phyloP scores from a whole-genome alignment of 1,140 invertebrate genomes.

The Drosophila asahinai region DNA sequence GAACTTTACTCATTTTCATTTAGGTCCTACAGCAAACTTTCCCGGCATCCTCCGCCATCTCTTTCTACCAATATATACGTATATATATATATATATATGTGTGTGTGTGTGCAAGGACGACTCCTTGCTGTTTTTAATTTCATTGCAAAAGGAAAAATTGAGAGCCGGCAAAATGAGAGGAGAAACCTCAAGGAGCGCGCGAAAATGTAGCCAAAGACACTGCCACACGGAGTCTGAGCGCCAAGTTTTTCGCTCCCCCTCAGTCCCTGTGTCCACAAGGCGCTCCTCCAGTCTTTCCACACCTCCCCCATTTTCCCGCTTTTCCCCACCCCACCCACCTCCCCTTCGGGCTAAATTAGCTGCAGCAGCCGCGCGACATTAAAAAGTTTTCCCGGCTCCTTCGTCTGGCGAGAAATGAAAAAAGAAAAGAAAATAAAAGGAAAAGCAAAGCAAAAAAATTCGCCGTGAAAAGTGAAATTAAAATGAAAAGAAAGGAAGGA shows the following conservation, averaged over 20 bases:
- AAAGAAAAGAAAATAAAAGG: slow-evolving; percentile 42
- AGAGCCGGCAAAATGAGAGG: slow-evolving; percentile 36
- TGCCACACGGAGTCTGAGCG: slow-evolving; percentile 69
- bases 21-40: slow-evolving; percentile 68
- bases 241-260: slow-evolving; percentile 49
- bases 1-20: slow-evolving; percentile 63
- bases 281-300: background rate
- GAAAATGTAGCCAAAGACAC: slow-evolving; percentile 81
- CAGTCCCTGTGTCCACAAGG: background rate
- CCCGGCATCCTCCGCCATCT: slow-evolving; percentile 29
- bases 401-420: slow-evolving; percentile 35
- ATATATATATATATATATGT: background rate
- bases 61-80: slow-evolving; percentile 4
- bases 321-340: slow-evolving; percentile 8
- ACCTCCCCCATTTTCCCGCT: background rate
- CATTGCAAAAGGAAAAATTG: slow-evolving; percentile 71
- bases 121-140: slow-evolving; percentile 84
- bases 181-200: slow-evolving; percentile 53
- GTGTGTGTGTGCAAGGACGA: slow-evolving; percentile 61
- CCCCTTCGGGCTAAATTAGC: slow-evolving; percentile 68
- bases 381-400: slow-evolving; percentile 74
- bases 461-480: slow-evolving; percentile 81
- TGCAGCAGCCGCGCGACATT: slow-evolving; percentile 79
- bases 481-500: slow-evolving; percentile 56
- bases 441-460: slow-evolving; percentile 52